Conservation (phyloP, 2,888 invertebrate genomes). For the Leptopterna dolabrata region DNA sequence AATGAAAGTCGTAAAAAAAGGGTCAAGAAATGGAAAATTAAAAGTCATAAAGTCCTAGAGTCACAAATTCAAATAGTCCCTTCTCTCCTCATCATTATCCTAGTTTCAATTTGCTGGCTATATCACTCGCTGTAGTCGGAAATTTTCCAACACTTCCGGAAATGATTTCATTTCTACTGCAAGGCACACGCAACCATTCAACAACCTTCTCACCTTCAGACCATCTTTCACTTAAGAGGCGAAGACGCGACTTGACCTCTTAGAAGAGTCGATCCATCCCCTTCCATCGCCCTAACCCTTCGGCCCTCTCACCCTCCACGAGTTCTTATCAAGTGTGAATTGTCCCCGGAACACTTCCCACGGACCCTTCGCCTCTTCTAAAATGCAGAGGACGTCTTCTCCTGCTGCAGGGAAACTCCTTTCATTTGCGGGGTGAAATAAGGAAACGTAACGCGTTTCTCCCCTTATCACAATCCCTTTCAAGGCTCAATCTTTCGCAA, state of each 20-base stretch:
- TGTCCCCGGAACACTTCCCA: neutral
- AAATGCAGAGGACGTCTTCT: slow-evolving; percentile 3
- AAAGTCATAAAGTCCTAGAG: too few relatives aligned
- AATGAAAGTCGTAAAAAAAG: too few relatives aligned
- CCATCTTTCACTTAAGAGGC: neutral
- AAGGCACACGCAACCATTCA: too few relatives aligned
- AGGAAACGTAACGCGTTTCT: neutral
- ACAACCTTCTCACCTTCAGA: neutral
- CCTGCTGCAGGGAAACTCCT: neutral
- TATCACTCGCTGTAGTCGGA: too few relatives aligned
- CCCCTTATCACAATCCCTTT: neutral
- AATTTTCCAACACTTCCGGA: too few relatives aligned
- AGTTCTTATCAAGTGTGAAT: neutral
- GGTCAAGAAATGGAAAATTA: too few relatives aligned
- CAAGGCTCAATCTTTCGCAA: neutral
- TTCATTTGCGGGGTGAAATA: neutral
- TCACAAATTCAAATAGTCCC: too few relatives aligned
- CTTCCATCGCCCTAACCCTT: neutral
- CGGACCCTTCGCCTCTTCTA: neutral
- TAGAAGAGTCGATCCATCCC: neutral
- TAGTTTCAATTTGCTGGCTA: too few relatives aligned
- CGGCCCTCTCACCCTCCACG: neutral
- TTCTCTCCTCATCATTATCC: too few relatives aligned
- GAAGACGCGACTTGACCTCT: neutral
- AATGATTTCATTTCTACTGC: too few relatives aligned